A percentile compares a stretch with the other conserved stretches of the same genome.
phyloP scores from a whole-genome alignment of 2,797 vertebrate species.

The Acanthis flammea region DNA sequence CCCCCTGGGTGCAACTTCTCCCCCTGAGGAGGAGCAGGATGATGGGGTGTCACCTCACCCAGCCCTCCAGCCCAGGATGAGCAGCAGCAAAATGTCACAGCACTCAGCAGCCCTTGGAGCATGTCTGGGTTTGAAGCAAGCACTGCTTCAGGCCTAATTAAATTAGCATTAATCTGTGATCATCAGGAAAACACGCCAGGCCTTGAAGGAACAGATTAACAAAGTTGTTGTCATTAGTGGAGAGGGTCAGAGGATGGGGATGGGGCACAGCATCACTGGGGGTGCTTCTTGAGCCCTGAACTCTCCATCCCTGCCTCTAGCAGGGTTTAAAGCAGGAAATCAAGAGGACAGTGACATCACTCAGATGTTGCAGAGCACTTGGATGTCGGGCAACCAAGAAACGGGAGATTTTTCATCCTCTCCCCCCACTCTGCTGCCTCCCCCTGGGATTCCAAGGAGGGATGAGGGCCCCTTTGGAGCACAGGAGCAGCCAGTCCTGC shows the following conservation, averaged over 20 bases:
- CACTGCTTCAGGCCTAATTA: background rate
- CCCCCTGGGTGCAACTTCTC: accelerated
- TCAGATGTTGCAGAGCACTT: background rate
- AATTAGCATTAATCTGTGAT: background rate
- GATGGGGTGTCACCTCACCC: accelerated
- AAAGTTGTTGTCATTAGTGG: accelerated
- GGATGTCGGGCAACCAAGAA: accelerated
- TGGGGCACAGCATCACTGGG: accelerated
- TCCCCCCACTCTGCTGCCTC: accelerated
- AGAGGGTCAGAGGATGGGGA: background rate
- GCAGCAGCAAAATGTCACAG: accelerated
- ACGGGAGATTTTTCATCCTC: background rate
- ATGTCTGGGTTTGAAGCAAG: background rate
- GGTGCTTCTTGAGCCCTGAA: background rate
- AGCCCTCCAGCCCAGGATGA: background rate
- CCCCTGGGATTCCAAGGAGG: background rate
- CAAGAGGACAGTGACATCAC: background rate
- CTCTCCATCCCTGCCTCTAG: accelerated
- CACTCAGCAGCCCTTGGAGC: background rate
- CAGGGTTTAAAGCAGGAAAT: background rate
- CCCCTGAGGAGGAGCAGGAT: accelerated
- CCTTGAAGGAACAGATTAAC: background rate
- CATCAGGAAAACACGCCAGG: background rate
- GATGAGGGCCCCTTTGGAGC: background rate
- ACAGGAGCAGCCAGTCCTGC: background rate